These are phyloP conservation scores for Synergus laeviventris DNA, from an alignment of 2,888 invertebrate genomes.

Conservation along the genomic window DNA sequence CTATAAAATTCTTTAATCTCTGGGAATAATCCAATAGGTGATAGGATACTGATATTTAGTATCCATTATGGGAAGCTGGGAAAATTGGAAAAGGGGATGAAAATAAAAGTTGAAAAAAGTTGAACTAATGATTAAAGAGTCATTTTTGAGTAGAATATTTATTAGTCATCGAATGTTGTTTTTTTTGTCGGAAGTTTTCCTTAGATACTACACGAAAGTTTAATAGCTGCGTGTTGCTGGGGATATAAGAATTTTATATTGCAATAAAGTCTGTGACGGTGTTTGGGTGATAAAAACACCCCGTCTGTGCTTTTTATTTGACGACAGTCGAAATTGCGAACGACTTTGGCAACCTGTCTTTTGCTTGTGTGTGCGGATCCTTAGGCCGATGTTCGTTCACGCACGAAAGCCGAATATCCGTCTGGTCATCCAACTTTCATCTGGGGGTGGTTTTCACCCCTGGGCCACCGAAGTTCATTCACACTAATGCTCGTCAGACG, in stretches of 20 bases:
- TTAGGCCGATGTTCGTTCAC: slow-evolving; percentile 51
- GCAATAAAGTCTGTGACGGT: slow-evolving; percentile 30
- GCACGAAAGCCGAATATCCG: slow-evolving; percentile 65
- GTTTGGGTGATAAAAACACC: slow-evolving; percentile 29
- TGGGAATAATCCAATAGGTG: no score
- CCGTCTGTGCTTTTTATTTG: slow-evolving; percentile 16
- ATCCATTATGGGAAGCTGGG: no score
- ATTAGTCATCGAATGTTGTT: not conserved
- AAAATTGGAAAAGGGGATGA: no score
- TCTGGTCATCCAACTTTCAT: slow-evolving; percentile 66
- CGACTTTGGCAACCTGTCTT: slow-evolving; percentile 25
- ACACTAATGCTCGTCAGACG: slow-evolving; percentile 62
- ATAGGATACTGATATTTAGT: no score
- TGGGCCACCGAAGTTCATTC: slow-evolving; percentile 64
- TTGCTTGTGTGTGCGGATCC: slow-evolving; percentile 14
- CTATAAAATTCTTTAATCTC: no score
- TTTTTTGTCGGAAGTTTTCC: slow-evolving; percentile 1
- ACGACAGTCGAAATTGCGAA: slow-evolving; percentile 32
- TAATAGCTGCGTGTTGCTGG: slow-evolving; percentile 23
- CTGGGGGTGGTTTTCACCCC: slow-evolving; percentile 52
- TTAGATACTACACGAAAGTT: slow-evolving; percentile 1
- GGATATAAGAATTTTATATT: slow-evolving; percentile 34
- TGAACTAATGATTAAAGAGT: no score
- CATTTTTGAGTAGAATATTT: not conserved
- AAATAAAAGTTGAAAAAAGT: no score